Evolutionary conservation across 2,888 invertebrate species (phyloP).

Genomic region (Rhorus exstirpatorius): DNA sequence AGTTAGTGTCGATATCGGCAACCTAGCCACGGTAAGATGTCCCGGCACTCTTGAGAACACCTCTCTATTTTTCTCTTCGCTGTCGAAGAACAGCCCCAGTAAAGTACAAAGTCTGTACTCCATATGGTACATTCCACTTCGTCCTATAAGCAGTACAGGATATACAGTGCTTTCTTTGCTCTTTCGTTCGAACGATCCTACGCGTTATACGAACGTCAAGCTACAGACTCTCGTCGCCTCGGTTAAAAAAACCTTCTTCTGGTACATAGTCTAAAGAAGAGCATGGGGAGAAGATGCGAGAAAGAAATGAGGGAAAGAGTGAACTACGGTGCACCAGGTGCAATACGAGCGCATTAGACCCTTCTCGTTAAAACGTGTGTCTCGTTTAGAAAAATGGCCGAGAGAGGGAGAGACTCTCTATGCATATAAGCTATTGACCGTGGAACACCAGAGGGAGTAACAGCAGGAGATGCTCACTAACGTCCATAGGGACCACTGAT

Average conservation of each 20-base stretch:
- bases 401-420: constrained; percentile 54
- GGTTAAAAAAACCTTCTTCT: constrained; percentile 33
- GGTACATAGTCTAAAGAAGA: constrained; percentile 19
- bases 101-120: constrained; percentile 49
- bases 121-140: constrained; percentile 53
- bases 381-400: constrained; percentile 70
- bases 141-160: constrained; percentile 45
- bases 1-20: constrained; percentile 43
- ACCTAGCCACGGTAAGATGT: constrained; percentile 69
- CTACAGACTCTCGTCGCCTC: constrained; percentile 48
- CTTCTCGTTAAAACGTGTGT: constrained; percentile 73
- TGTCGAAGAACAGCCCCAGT: constrained; percentile 50
- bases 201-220: constrained; percentile 41
- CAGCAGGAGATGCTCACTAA: constrained; percentile 34
- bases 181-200: constrained; percentile 55
- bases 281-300: constrained; percentile 9
- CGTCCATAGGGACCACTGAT: constrained; percentile 46
- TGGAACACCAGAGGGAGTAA: constrained; percentile 35
- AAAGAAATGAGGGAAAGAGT: constrained; percentile 37
- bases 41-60: constrained; percentile 70
- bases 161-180: constrained; percentile 39
- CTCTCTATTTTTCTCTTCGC: constrained; percentile 44
- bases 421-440: constrained; percentile 57
- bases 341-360: constrained; percentile 71
- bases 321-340: constrained; percentile 76